A percentile compares a stretch with the other conserved stretches of the same genome.
These are phyloP conservation scores for Desmophyllum pertusum DNA, from an alignment of 92 coral and sea anemone genomes.

Conservation along the genomic window DNA sequence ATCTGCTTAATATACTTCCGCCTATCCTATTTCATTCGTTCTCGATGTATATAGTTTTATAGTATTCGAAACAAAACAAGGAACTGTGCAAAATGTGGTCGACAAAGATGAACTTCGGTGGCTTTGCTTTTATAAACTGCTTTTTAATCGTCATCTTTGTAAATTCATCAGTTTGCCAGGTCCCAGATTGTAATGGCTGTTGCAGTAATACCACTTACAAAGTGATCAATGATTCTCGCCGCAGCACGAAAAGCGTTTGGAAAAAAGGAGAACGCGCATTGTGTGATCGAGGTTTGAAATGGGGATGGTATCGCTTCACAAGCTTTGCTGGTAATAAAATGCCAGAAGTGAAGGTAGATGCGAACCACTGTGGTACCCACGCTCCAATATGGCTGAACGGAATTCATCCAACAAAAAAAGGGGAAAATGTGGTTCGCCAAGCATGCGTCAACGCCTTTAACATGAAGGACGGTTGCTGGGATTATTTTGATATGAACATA, in stretches of 20 bases:
- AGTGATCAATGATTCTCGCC: slow-evolving; percentile 20
- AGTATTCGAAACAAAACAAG: no score
- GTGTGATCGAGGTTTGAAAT: slow-evolving; percentile 3
- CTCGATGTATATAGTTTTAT: no score
- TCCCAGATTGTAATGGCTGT: neutral
- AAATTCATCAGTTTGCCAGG: neutral
- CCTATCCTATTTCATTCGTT: no score
- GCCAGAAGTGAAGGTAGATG: neutral
- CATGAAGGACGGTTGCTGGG: neutral
- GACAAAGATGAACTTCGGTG: no score
- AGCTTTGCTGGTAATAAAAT: slow-evolving; percentile 29
- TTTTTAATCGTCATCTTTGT: no score
- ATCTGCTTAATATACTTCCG: no score
- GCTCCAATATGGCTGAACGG: slow-evolving; percentile 37
- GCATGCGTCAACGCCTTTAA: slow-evolving; percentile 13
- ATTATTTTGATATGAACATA: slow-evolving; percentile 3
- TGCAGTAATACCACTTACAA: neutral
- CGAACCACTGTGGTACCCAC: slow-evolving; percentile 26
- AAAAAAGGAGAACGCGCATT: slow-evolving; percentile 4
- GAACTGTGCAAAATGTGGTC: no score
- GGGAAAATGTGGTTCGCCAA: slow-evolving; percentile 7
- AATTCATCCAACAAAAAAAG: neutral
- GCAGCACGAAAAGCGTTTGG: slow-evolving; percentile 20
- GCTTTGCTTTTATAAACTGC: no score
- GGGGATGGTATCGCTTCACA: slow-evolving; percentile 44